Percentiles rank a stretch among this genome's conserved stretches.
phyloP scores from a whole-genome alignment of 2,797 vertebrate genomes.

The Remorina albescens region DNA sequence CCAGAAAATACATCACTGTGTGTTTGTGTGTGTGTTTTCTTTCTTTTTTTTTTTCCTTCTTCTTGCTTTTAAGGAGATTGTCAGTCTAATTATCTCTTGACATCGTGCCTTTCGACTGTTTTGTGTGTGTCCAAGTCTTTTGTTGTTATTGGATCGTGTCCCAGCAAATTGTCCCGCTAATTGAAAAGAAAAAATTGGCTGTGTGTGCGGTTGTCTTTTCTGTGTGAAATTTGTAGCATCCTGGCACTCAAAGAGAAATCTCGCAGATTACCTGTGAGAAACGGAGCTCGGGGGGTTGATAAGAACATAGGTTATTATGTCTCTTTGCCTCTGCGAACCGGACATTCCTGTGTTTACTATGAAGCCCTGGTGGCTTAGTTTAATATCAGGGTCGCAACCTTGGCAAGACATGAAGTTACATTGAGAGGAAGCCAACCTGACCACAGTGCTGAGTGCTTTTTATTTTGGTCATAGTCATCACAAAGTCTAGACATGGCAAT shows the following conservation, averaged over 20 bases:
- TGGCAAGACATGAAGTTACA: conserved; percentile 56
- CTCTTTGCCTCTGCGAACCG: conserved; percentile 34
- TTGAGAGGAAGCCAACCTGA: conserved; percentile 48
- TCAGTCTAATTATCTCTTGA: conserved; percentile 5
- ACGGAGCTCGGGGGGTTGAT: conserved; percentile 24
- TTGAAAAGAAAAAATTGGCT: conserved; percentile 36
- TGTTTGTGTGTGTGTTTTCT: background rate
- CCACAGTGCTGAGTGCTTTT: conserved; percentile 42
- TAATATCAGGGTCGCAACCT: conserved; percentile 68
- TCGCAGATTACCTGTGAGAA: conserved; percentile 35
- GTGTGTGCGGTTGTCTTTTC: background rate
- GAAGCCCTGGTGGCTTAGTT: conserved; percentile 44
- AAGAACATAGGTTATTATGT: conserved; percentile 34
- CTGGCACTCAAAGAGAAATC: conserved; percentile 10
- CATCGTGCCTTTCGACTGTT: conserved; percentile 11
- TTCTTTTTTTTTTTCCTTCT: no score
- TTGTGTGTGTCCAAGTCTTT: conserved; percentile 25
- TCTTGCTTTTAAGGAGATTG: no score
- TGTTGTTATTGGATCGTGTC: conserved; percentile 31
- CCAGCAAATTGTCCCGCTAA: conserved; percentile 31
- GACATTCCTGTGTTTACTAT: conserved; percentile 41
- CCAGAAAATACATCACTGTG: background rate
- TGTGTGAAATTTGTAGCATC: conserved; percentile 9
- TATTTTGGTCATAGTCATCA: conserved; percentile 68
- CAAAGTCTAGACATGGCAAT: conserved; percentile 68